These are phyloP conservation scores for Philypnodon macrostomus DNA, from an alignment of 2,797 vertebrate genomes.

Conservation along the genomic window DNA sequence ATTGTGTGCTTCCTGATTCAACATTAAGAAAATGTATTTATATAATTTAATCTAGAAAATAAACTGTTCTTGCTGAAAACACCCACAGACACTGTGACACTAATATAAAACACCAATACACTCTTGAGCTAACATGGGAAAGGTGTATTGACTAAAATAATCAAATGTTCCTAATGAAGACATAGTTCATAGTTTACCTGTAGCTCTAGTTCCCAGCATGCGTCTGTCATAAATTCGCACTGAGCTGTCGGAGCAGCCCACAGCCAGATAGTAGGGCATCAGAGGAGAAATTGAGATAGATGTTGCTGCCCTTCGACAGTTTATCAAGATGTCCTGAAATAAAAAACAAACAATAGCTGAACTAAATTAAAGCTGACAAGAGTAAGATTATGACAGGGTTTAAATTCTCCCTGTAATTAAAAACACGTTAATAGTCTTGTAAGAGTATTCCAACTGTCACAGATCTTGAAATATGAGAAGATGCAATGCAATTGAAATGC, in stretches of 20 bases:
- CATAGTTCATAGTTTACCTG: constrained; percentile 78
- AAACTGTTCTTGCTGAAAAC: too few species aligned
- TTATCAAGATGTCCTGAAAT: constrained; percentile 94
- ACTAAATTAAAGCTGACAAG: not conserved
- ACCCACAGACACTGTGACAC: too few species aligned
- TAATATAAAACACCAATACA: too few species aligned
- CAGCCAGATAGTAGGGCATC: constrained; percentile 93
- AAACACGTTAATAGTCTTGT: too few species aligned
- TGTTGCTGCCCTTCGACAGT: constrained; percentile 94
- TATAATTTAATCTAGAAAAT: too few species aligned
- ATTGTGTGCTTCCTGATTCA: too few species aligned
- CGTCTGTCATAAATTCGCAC: constrained; percentile 95
- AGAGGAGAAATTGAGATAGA: constrained; percentile 95
- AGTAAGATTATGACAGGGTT: too few species aligned
- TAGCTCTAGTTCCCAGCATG: constrained; percentile 95
- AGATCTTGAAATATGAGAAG: constrained; percentile 41
- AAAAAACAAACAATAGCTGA: constrained; percentile 3
- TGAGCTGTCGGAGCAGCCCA: constrained; percentile 97
- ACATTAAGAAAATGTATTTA: too few species aligned
- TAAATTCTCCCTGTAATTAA: too few species aligned
- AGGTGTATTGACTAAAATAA: not conserved
- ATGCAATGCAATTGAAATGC: constrained; percentile 23
- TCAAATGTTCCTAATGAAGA: too few species aligned
- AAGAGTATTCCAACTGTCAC: too few species aligned
- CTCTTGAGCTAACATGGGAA: not conserved